Base-by-base conservation (phyloP, 1,140 invertebrate genomes). In the Chlorops oryzae region DNA sequence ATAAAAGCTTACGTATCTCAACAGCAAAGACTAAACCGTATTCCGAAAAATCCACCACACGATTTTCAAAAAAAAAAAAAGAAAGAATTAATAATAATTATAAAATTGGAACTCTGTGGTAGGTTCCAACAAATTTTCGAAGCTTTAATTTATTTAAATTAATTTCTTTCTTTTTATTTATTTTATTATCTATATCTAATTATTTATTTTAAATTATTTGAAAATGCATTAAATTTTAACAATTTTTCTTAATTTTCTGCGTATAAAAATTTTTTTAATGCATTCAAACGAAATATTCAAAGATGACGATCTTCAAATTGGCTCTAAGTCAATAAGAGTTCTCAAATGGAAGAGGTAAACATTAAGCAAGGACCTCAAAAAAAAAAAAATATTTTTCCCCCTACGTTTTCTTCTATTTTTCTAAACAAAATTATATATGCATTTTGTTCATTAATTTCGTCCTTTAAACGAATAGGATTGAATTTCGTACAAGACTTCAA, bases 1-100 rank as follows among this genome's bases (percentile, higher is more conserved):
- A 15, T 15, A 32, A 15, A 32, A 50, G 54, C 62, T 65, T 65
- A 65, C 58, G 58, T 60, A 59, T 63, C 34, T 47, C 23, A 40
- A 56, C 54, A 58, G 58, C 61, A 61, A 70, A 64, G 65, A 56
- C 66, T 62, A 66, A 69, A 70, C 65, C 66, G 66, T 70, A 70
- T 70, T 69, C 65, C 58, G 54, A 51, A 32, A 54, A 39, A 39
- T 18, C 35, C 27, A 25, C 13, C 13, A 20, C 22, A 46, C 18
- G 18, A 3, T 35, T 5, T 3, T 35, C 7, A 38, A 39, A 39
- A 21, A 43, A 40, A 20, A 50, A 23, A n/a, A 18, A 34, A 18
- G 28, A 22, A 37, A 23, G 23, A 22, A n/a, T n/a, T n/a, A n/a
- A n/a, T n/a, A n/a, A n/a, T n/a, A n/a, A n/a, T n/a, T n/a, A n/a